phyloP scores from a whole-genome alignment of 2,888 invertebrate genomes.

The Agonum fuliginosum region DNA sequence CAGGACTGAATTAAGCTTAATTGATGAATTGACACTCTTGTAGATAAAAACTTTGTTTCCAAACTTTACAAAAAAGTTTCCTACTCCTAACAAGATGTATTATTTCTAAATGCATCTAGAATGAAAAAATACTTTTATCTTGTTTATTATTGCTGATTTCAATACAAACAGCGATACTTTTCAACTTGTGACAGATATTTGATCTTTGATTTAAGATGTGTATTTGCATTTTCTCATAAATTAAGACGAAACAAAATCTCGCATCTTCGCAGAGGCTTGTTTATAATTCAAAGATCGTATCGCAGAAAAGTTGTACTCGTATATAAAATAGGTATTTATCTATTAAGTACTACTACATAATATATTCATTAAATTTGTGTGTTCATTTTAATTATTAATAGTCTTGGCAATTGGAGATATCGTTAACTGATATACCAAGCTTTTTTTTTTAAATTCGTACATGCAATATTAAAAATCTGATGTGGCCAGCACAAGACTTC shows the following conservation, averaged over 20 bases:
- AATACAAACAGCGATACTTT: no score
- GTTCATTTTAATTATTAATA: no score
- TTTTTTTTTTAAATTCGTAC: no score
- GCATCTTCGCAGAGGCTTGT: conserved; percentile 13
- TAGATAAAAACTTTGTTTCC: conserved; percentile 43
- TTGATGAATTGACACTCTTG: conserved; percentile 45
- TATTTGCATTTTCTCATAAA: conserved; percentile 55
- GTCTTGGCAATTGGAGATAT: no score
- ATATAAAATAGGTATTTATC: no score
- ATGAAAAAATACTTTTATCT: conserved; percentile 4
- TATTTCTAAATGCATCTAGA: conserved; percentile 38
- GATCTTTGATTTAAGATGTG: conserved; percentile 41
- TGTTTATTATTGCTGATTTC: not conserved
- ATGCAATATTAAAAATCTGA: no score
- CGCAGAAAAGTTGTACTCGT: no score
- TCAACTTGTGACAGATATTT: conserved; percentile 33
- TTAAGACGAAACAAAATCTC: conserved; percentile 47
- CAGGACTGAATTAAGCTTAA: conserved; percentile 10
- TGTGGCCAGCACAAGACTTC: no score
- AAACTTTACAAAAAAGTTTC: conserved; percentile 34
- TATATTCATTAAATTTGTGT: no score
- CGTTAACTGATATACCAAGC: no score
- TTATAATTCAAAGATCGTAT: conserved; percentile 23
- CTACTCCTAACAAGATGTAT: conserved; percentile 34
- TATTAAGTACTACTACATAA: no score